Conservation (phyloP, 1,140 invertebrate species). For the Dryas iulia region DNA sequence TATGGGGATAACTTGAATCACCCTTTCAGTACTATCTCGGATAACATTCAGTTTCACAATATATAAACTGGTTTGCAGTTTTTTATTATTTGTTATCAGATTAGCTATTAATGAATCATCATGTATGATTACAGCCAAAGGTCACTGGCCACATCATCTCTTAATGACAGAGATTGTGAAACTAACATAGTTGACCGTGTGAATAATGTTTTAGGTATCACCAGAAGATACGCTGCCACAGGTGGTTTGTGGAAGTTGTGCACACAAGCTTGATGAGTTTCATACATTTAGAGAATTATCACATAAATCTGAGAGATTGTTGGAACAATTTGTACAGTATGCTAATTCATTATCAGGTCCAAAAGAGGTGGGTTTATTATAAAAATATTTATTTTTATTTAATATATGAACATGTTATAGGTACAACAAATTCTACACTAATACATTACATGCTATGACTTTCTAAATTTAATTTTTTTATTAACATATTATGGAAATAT, state of each 20-base stretch:
- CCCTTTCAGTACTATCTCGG: slow-evolving; percentile 40
- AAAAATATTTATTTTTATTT: slow-evolving; percentile 37
- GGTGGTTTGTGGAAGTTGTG: slow-evolving; percentile 81
- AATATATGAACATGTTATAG: slow-evolving; percentile 26
- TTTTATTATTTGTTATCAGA: slow-evolving; percentile 61
- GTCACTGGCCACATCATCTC: slow-evolving; percentile 68
- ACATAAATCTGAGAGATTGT: slow-evolving; percentile 80
- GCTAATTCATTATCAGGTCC: slow-evolving; percentile 79
- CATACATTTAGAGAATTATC: slow-evolving; percentile 81
- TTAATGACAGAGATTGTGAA: slow-evolving; percentile 51
- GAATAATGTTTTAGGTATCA: slow-evolving; percentile 76
- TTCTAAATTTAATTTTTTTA: slow-evolving; percentile 8
- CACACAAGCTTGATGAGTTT: slow-evolving; percentile 81
- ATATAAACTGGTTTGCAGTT: slow-evolving; percentile 33
- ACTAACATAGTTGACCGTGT: slow-evolving; percentile 28
- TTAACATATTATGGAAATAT: slow-evolving; percentile 22
- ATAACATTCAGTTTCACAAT: slow-evolving; percentile 29
- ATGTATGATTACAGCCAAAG: slow-evolving; percentile 66
- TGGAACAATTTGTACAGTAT: slow-evolving; percentile 81
- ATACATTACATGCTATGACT: slow-evolving; percentile 16
- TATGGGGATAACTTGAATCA: slow-evolving; percentile 57
- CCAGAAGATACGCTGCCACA: slow-evolving; percentile 81
- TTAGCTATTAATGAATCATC: slow-evolving; percentile 63
- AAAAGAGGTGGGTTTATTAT: slow-evolving; percentile 74
- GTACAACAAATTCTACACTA: slow-evolving; percentile 25